A percentile compares a stretch with the other conserved stretches of the same genome.
phyloP scores from a whole-genome alignment of 1,140 invertebrate species.

The Dendrolimus kikuchii region DNA sequence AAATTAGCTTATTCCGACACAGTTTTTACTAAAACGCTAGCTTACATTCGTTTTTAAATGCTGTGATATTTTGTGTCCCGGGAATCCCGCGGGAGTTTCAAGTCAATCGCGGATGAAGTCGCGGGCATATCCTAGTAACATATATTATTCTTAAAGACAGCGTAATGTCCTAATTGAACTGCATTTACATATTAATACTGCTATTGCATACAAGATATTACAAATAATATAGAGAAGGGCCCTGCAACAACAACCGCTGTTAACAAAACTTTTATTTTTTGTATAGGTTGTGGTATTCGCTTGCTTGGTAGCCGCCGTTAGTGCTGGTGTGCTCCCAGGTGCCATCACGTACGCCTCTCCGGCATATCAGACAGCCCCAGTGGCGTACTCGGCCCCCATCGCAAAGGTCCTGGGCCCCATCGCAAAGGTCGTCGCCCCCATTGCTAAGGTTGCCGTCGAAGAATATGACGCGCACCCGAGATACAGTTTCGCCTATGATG shows the following conservation, averaged over 20 bases:
- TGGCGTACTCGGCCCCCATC: slow-evolving; percentile 23
- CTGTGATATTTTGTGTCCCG: too few relatives aligned
- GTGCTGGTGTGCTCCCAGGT: slow-evolving; percentile 31
- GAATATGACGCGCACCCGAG: slow-evolving; percentile 71
- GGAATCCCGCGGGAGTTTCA: too few relatives aligned
- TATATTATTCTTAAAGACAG: too few relatives aligned
- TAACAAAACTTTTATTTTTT: slow-evolving; percentile 7
- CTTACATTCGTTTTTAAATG: too few relatives aligned
- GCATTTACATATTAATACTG: too few relatives aligned
- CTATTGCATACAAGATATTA: too few relatives aligned
- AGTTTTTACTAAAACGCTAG: too few relatives aligned
- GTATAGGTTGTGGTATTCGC: slow-evolving; percentile 46
- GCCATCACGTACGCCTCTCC: slow-evolving; percentile 23
- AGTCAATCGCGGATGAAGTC: too few relatives aligned
- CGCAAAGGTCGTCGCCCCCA: slow-evolving; percentile 21
- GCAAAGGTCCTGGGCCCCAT: slow-evolving; percentile 21
- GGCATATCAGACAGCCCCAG: slow-evolving; percentile 33
- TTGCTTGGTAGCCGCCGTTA: slow-evolving; percentile 42
- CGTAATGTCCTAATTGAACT: too few relatives aligned
- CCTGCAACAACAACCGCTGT: background rate
- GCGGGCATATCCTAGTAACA: too few relatives aligned
- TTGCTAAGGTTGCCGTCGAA: slow-evolving; percentile 23
- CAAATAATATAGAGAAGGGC: too few relatives aligned
- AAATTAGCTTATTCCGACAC: too few relatives aligned
- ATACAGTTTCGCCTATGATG: slow-evolving; percentile 76